These are phyloP conservation scores for Bubo blakistoni DNA, from an alignment of 2,113 vertebrate species.

Conservation along the genomic window DNA sequence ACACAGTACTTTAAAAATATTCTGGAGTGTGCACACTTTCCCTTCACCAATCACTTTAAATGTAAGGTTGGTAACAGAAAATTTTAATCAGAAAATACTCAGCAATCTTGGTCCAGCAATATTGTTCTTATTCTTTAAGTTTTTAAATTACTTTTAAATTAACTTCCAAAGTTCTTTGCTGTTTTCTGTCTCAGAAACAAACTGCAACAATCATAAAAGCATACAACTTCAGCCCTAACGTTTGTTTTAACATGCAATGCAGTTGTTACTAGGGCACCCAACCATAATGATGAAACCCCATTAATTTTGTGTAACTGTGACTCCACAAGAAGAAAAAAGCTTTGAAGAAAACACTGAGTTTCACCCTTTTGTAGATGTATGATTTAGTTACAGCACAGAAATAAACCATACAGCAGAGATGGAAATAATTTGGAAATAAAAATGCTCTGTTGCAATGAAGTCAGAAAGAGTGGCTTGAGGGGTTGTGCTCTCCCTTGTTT, in stretches of 20 bases:
- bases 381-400: background rate
- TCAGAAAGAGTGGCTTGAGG: background rate
- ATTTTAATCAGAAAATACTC: background rate
- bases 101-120: background rate
- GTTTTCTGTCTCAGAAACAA: background rate
- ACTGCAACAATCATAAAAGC: background rate
- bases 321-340: background rate
- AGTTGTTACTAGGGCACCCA: background rate
- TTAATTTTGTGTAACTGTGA: background rate
- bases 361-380: background rate
- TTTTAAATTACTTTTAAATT: background rate
- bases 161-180: background rate
- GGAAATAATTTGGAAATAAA: background rate
- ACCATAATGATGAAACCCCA: background rate
- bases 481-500: background rate
- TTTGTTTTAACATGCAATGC: background rate
- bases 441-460: background rate
- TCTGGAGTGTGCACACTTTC: background rate
- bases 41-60: background rate
- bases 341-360: background rate
- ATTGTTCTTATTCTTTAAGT: background rate
- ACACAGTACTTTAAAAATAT: background rate
- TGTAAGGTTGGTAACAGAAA: background rate
- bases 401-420: background rate
- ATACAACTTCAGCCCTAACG: background rate